Evolutionary conservation across 2,888 invertebrate species (phyloP).

Genomic region (Trisateles emortualis): DNA sequence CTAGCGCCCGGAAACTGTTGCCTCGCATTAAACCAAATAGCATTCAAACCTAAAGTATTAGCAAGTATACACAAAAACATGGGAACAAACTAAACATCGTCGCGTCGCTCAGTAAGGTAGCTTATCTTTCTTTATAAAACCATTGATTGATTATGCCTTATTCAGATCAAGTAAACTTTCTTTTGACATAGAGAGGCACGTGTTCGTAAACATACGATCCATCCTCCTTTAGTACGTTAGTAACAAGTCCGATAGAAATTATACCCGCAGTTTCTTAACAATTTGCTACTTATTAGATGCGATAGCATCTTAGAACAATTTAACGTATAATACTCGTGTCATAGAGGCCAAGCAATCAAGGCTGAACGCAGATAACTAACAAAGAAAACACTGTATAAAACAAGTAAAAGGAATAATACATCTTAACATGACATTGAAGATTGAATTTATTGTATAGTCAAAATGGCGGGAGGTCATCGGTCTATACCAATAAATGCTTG

Average conservation of each 20-base stretch:
- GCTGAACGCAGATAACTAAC: slow-evolving; percentile 20
- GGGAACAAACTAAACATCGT: too few relatives aligned
- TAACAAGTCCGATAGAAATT: neutral
- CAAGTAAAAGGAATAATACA: slow-evolving; percentile 31
- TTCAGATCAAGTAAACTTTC: too few relatives aligned
- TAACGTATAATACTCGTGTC: slow-evolving; percentile 28
- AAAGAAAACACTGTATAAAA: slow-evolving; percentile 21
- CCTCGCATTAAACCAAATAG: too few relatives aligned
- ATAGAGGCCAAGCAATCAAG: slow-evolving; percentile 37
- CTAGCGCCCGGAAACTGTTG: too few relatives aligned
- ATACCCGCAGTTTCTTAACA: neutral
- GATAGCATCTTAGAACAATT: slow-evolving; percentile 35
- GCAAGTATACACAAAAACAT: too few relatives aligned
- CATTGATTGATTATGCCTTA: too few relatives aligned
- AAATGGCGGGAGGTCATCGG: slow-evolving; percentile 74
- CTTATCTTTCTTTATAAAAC: too few relatives aligned
- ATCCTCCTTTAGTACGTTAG: too few relatives aligned
- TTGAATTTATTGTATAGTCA: slow-evolving; percentile 52
- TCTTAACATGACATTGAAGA: slow-evolving; percentile 30
- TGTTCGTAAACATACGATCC: too few relatives aligned
- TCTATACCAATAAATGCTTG: slow-evolving; percentile 67
- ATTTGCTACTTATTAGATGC: slow-evolving; percentile 28
- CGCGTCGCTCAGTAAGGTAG: too few relatives aligned
- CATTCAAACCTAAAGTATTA: too few relatives aligned
- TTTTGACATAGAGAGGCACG: too few relatives aligned